Evolutionary conservation across 2,888 invertebrate species (phyloP), one percentile per base, ranked within the genome.

Genomic region (Chrysodeixis includens): DNA sequence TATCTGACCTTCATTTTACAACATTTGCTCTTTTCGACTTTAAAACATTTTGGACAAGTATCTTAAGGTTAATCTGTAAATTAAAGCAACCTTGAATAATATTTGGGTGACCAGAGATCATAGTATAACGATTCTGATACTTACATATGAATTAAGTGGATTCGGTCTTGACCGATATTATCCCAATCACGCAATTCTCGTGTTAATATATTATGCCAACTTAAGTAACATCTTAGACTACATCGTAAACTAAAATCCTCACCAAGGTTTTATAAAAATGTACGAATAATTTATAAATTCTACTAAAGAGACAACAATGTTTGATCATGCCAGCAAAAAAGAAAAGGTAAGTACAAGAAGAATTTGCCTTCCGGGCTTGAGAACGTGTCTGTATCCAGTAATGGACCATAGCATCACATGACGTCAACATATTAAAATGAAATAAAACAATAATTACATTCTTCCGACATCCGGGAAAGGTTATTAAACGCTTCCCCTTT

Each of bases 141-240:
- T 72, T 75, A 54, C 56, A 73, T 77, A 56, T 62, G 59, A 74
- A 77, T 66, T 58, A 40, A 71, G 58, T 62, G 66, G 62, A 76
- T 77, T 57, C 22, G 76, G 12, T 76, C 76, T 76, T 76, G 76
- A 78, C 76, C 76, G 76, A 61, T 44, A 78, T 78, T 46, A 66
- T 55, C 54, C 62, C 18, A 26, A 74, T 76, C 74, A 74, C 68
- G 77, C 68, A 64, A 72, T 76, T 59, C 56, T 64, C 64, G 68
- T 59, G 53, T 59, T 32, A 26, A 26, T 26, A 26, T 26, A 26
- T 26, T 67, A 61, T 60, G 57, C 49, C 62, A 65, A 51, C 1
- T 20, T 18, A 49, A 5, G 20, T 49, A 49, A 9, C 20, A 49
- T 49, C 46, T 18, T 20, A 49, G 20, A n/a, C n/a, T n/a, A n/a